Percentiles rank a stretch among this genome's conserved stretches.
Conservation (phyloP, 2,113 vertebrate genomes). For the Hydrochoerus hydrochaeris region DNA sequence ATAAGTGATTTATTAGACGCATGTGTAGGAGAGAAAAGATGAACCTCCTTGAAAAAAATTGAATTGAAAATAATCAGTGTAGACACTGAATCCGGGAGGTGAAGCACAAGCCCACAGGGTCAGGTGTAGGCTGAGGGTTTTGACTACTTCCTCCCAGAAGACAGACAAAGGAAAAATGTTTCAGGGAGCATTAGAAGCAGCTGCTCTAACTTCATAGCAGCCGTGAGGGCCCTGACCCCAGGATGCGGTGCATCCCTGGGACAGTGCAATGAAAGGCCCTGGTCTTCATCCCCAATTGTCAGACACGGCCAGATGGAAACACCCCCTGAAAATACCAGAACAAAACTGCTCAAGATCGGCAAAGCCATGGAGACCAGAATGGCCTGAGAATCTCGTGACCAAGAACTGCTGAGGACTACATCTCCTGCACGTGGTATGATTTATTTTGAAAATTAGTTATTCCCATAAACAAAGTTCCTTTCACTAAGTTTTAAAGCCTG, state of each 20-base stretch:
- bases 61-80: not conserved
- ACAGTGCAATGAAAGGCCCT: not conserved
- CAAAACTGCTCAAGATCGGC: not conserved
- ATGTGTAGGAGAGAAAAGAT: not conserved
- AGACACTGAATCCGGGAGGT: not conserved
- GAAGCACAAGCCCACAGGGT: accelerated
- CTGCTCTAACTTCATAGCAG: not conserved
- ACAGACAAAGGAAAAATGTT: not conserved
- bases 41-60: not conserved
- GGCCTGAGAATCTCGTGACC: not conserved
- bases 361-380: too few relatives aligned
- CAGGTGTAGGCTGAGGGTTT: too few relatives aligned
- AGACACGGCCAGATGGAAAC: not conserved
- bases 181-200: not conserved
- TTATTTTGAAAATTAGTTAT: not conserved
- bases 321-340: not conserved
- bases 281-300: too few relatives aligned
- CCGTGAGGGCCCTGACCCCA: too few relatives aligned
- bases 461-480: not conserved
- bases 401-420: accelerated
- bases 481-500: not conserved
- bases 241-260: too few relatives aligned
- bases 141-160: not conserved
- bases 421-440: not conserved
- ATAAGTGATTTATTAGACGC: not conserved